phyloP scores from a whole-genome alignment of 2,113 vertebrate genomes.

The Antigone vipio region DNA sequence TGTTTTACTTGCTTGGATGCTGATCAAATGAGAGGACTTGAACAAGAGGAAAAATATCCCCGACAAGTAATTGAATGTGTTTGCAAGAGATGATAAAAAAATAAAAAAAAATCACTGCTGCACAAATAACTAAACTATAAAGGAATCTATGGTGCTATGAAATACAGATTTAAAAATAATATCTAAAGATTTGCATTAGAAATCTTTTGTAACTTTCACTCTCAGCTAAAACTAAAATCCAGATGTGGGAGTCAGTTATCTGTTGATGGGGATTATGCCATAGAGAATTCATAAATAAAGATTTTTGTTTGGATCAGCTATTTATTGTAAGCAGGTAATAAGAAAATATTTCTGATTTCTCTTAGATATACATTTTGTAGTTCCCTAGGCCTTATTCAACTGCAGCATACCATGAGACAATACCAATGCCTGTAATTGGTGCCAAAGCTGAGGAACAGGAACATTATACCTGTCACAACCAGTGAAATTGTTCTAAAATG shows the following conservation, averaged over 20 bases:
- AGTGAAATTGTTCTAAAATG: not conserved
- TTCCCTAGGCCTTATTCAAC: not conserved
- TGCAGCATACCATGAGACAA: not conserved
- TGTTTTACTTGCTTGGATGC: not conserved
- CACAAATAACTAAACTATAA: not conserved
- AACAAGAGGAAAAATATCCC: not conserved
- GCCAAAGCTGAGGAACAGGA: not conserved
- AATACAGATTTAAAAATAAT: not conserved
- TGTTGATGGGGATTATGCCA: not conserved
- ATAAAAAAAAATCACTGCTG: not conserved
- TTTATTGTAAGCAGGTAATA: not conserved
- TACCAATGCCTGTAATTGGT: not conserved
- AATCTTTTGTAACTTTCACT: not conserved
- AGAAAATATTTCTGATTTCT: not conserved
- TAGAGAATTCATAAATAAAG: not conserved
- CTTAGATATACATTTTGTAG: not conserved
- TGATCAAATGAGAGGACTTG: not conserved
- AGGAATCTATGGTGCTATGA: not conserved
- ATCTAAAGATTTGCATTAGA: not conserved
- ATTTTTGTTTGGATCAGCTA: not conserved
- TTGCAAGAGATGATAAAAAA: not conserved
- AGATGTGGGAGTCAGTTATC: not conserved
- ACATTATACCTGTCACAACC: not conserved
- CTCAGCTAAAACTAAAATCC: not conserved
- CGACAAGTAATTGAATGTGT: not conserved